Evolutionary conservation across 2,113 vertebrate species (phyloP).

Genomic region (Laticauda colubrina): DNA sequence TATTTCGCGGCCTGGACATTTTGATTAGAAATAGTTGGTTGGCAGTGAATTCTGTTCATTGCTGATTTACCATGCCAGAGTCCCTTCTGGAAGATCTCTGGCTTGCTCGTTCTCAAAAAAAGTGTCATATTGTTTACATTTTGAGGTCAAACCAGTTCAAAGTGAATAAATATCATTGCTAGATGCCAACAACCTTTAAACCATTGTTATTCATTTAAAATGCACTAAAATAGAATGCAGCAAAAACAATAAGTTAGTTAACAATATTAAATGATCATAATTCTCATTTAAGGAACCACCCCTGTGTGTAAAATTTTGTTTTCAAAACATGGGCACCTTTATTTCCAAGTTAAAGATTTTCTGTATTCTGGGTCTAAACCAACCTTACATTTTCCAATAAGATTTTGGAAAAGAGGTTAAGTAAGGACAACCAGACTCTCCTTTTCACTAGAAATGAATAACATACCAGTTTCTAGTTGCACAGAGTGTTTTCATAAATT

Average conservation of each 20-base stretch:
- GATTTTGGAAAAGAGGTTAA: neutral
- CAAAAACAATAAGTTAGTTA: neutral
- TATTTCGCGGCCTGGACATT: neutral
- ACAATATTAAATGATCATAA: neutral
- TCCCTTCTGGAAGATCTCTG: neutral
- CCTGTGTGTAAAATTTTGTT: neutral
- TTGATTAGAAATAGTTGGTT: neutral
- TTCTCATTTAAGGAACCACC: neutral
- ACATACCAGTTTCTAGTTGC: slow-evolving; percentile 39
- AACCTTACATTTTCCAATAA: neutral
- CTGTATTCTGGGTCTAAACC: neutral
- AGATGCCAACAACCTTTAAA: neutral
- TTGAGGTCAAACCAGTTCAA: neutral
- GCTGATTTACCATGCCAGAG: neutral
- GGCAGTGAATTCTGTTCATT: neutral
- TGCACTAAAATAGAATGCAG: neutral
- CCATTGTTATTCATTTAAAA: neutral
- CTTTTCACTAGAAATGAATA: neutral
- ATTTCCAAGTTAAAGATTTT: neutral
- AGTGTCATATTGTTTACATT: neutral
- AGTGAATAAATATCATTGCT: neutral
- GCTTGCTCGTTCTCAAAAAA: neutral
- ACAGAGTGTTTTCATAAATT: neutral
- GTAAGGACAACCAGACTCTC: neutral
- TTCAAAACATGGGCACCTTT: neutral